Conservation (phyloP, 2,888 invertebrate genomes). For the Arrhopalites spinosus region DNA sequence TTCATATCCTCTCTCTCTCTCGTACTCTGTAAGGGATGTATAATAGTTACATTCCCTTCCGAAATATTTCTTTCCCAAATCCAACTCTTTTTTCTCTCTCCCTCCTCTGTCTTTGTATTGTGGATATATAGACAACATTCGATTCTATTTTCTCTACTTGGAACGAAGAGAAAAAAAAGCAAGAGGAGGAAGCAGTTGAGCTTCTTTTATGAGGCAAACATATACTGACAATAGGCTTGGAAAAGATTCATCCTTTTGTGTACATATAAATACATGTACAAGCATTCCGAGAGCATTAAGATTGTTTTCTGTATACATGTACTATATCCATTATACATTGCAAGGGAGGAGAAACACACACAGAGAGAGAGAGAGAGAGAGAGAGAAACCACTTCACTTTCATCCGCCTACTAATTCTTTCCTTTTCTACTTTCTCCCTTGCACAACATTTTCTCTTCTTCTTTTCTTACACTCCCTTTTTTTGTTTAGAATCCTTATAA, state of each 20-base stretch:
- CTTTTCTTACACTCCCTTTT: conserved; percentile 16
- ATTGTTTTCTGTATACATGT: too few species aligned
- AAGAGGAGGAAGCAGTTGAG: not conserved
- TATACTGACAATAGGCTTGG: conserved; percentile 4
- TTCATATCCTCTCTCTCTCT: not conserved
- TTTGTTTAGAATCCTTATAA: not conserved
- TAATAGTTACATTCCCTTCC: not conserved
- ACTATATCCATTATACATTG: not conserved
- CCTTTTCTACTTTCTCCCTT: not conserved
- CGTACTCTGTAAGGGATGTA: too few species aligned
- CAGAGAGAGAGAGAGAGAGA: not conserved
- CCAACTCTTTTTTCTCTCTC: not conserved
- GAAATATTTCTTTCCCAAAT: not conserved
- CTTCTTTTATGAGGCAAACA: conserved; percentile 1
- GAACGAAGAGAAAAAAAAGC: too few species aligned
- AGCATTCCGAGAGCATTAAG: too few species aligned
- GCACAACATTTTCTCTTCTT: not conserved
- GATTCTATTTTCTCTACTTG: too few species aligned
- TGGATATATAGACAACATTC: too few species aligned
- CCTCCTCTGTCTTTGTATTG: too few species aligned
- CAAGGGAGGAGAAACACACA: not conserved
- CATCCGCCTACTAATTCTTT: not conserved
- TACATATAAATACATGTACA: too few species aligned
- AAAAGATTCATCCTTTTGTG: not conserved
- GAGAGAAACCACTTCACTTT: not conserved